Evolutionary conservation across 1,140 invertebrate genomes (phyloP).

Genomic region (Panagrolaimus sp.): DNA sequence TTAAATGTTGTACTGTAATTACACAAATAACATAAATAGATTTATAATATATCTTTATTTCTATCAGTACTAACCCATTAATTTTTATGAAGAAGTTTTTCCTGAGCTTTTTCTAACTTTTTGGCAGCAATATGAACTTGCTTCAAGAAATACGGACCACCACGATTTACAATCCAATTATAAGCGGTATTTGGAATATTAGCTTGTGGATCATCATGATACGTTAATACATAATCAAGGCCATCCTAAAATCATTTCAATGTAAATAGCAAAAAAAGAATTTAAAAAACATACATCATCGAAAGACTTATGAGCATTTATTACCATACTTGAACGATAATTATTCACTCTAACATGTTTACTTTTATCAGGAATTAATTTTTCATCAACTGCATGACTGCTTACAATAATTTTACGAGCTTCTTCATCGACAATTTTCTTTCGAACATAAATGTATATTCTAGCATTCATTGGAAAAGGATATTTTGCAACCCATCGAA

Average conservation of each 20-base stretch:
- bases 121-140: constrained; percentile 33
- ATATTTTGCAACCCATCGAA: constrained; percentile 41
- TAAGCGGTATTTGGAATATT: constrained; percentile 62
- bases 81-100: too few species aligned
- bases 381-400: constrained; percentile 29
- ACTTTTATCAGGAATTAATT: constrained; percentile 22
- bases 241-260: constrained; percentile 59
- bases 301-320: constrained; percentile 31
- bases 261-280: constrained; percentile 5
- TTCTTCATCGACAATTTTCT: constrained; percentile 28
- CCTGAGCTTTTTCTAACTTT: constrained; percentile 19
- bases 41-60: too few species aligned
- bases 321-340: constrained; percentile 35
- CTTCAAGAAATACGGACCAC: constrained; percentile 47
- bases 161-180: constrained; percentile 62
- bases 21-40: too few species aligned
- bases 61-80: too few species aligned
- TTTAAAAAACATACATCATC: background rate
- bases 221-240: constrained; percentile 63
- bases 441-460: constrained; percentile 38
- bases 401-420: constrained; percentile 29
- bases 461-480: constrained; percentile 41
- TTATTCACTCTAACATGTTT: constrained; percentile 30
- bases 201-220: constrained; percentile 63
- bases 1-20: too few species aligned